Percentiles rank a stretch among this genome's conserved stretches.
phyloP scores from a whole-genome alignment of 2,113 vertebrate genomes.

The Strix uralensis region DNA sequence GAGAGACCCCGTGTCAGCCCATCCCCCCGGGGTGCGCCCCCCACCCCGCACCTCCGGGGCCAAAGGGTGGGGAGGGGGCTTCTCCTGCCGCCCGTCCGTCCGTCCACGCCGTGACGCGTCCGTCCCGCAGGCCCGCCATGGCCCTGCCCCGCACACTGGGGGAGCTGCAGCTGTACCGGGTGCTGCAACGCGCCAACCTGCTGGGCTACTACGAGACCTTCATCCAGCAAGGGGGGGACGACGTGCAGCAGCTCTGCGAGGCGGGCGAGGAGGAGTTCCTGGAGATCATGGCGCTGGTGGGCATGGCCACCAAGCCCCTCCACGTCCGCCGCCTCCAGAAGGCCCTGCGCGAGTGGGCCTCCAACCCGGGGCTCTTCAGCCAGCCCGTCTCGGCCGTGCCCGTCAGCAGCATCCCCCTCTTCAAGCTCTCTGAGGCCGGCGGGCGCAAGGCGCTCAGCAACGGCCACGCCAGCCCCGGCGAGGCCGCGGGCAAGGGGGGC shows the following conservation, averaged over 20 bases:
- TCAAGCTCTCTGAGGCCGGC: conserved; percentile 86
- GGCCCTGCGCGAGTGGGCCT: conserved; percentile 93
- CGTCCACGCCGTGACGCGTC: neutral
- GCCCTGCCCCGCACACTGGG: conserved; percentile 94
- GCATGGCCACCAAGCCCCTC: conserved; percentile 98
- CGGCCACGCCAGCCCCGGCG: conserved; percentile 81
- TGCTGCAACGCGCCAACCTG: conserved; percentile 94
- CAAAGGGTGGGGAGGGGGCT: neutral
- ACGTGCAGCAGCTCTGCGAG: conserved; percentile 96
- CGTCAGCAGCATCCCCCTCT: conserved; percentile 86
- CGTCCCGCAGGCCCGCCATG: conserved; percentile 72
- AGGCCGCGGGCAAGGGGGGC: conserved; percentile 67
- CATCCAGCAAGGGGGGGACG: conserved; percentile 98
- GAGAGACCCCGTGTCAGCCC: neutral
- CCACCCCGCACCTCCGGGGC: rapidly evolving
- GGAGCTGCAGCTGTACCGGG: conserved; percentile 95
- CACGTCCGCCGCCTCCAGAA: conserved; percentile 96
- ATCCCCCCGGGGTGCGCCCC: rapidly evolving
- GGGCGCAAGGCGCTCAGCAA: conserved; percentile 86
- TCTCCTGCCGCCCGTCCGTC: rapidly evolving
- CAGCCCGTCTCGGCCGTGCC: conserved; percentile 86
- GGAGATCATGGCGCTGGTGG: conserved; percentile 98
- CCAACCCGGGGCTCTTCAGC: conserved; percentile 92
- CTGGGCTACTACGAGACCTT: conserved; percentile 98
- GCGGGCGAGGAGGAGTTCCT: conserved; percentile 96